These are phyloP conservation scores for Ctena decussata DNA, from an alignment of 2,888 invertebrate genomes.

Conservation along the genomic window DNA sequence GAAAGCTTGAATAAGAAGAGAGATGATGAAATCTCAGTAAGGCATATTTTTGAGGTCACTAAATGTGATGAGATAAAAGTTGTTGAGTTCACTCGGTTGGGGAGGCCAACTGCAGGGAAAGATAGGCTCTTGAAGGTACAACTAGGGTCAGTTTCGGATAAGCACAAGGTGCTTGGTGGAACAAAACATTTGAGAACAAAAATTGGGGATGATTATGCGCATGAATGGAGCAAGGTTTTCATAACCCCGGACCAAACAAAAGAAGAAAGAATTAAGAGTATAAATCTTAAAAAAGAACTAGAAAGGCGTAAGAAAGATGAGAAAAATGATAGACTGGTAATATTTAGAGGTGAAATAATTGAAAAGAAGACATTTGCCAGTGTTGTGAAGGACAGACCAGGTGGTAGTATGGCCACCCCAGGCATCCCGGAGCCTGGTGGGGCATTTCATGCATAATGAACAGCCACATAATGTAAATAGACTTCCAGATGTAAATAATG, in stretches of 20 bases:
- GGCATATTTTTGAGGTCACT: not conserved
- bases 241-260: slow-evolving; percentile 22
- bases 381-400: not conserved
- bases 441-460: not conserved
- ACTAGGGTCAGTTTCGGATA: not conserved
- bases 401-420: not conserved
- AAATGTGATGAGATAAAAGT: not conserved
- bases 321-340: not conserved
- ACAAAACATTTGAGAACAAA: not conserved
- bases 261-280: slow-evolving; percentile 9
- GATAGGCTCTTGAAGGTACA: slow-evolving; percentile 9
- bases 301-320: not conserved
- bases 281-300: slow-evolving; percentile 5
- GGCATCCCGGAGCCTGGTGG: not conserved
- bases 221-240: slow-evolving; percentile 15
- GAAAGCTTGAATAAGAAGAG: slow-evolving; percentile 2
- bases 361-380: slow-evolving; percentile 1
- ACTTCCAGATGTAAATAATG: not conserved
- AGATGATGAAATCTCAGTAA: not conserved
- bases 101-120: not conserved
- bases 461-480: not conserved
- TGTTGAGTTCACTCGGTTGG: not conserved
- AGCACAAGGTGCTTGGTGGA: not conserved
- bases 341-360: slow-evolving; percentile 10
- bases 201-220: slow-evolving; percentile 8